Base-by-base conservation (phyloP, 2,888 invertebrate genomes). In the Pogonocherus hispidulus region DNA sequence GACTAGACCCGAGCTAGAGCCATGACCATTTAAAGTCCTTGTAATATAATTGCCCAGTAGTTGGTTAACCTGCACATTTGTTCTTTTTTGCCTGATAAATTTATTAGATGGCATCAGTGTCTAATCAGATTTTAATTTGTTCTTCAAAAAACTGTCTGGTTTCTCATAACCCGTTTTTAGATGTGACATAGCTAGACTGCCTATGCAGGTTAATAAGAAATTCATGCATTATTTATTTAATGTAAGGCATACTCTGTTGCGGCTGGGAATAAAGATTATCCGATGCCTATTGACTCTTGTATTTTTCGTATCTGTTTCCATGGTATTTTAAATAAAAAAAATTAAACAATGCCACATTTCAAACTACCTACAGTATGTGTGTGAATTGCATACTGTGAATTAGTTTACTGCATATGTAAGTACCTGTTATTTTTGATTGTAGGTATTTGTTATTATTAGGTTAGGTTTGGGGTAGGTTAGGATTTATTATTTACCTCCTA, bases 1-100 rank as follows among this genome's bases (percentile, higher is more conserved):
- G 32, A 52, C 19, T 35, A 52, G 52, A 52, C 52, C 52, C 18
- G 32, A 52, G 32, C 22, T 11, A 14, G 16, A 14, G 14, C 16
- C 16, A 52, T 16, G 16, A n/a, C 51, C 27, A 23, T 52, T 52
- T 52, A 20, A 52, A 52, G 51, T 52, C 9, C 9, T 27, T 35
- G 18, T 44, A 16, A 44, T 16, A 16, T 44, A 44, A 44, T 16
- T 14, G 44, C 44, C 44, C 16, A 16, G 18, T n/a, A n/a, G n/a
- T 5, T 16, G n/a, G 16, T 44, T 44, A 14, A 14, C 18, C 14
- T 44, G 16, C 44, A 44, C 5, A 5, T 14, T 44, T 18, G 11
- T 5, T 44, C 18, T 18, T 37, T 55, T 55, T 19, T 35, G 35
- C n/a, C 18, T 35, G 37, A 35, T 11, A 16, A 9, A 16, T 32